Base-by-base conservation (phyloP, 2,888 invertebrate species). In the Pherbina coryleti region DNA sequence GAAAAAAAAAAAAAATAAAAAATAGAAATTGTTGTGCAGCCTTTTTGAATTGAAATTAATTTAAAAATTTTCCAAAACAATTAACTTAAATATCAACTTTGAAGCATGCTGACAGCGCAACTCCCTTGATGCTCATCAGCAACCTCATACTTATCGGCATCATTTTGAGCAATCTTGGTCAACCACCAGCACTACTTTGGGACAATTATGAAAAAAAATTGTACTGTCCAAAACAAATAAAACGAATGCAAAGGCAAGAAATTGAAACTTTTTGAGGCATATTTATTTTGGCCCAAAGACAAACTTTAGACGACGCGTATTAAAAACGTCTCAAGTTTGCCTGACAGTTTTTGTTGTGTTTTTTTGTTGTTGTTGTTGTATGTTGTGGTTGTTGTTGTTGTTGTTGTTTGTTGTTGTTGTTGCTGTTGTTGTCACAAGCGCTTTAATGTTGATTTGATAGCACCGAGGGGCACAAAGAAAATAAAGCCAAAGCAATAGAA, bases 231-330 rank as follows among this genome's bases (percentile, higher is more conserved):
- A 64, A 64, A 31, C 64, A 64, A 64, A 64, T 34, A 64, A 17
- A 11, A n/a, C n/a, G 1, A 19, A 55, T 55, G n/a, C 22, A 55
- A 55, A 55, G 9, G 28, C 64, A 31, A 64, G 64, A 34, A 64
- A 64, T 64, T 64, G 64, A 64, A 64, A 64, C 64, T 64, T 64
- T 34, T 60, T 28, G 28, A 31, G 31, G 17, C n/a, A 31, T 64
- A 31, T 64, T 64, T 25, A 64, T 64, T 64, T 64, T 28, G 64
- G 64, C 5, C 28, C 14, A 31, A 64, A 28, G 31, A 25, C 34
- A 28, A 8, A 28, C 25, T 22, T 44, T 44, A 44, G 44, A 31
- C 64, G 64, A 28, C 17, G 31, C 14, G 64, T 17, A 31, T 31
- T 55, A 19, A 25, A 28, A 31, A 8, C 64, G 64, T 31, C 31